Conservation (phyloP, 2,113 vertebrate genomes). For the Ailuropoda melanoleuca region DNA sequence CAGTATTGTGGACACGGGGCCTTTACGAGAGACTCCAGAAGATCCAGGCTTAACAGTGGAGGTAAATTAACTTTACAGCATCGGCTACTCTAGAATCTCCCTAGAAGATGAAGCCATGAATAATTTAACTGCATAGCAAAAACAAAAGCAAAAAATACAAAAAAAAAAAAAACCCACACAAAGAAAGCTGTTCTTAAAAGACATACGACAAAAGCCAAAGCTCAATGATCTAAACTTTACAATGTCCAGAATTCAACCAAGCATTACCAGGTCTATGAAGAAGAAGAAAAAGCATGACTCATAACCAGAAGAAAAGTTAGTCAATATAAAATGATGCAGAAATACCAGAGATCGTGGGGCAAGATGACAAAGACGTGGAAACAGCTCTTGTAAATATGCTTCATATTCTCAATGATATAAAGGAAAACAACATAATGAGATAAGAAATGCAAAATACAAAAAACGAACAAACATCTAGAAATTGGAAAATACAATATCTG, state of each 20-base stretch:
- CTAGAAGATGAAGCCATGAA: neutral
- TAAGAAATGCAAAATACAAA: neutral
- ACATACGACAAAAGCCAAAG: neutral
- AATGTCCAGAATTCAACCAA: neutral
- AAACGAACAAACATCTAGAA: neutral
- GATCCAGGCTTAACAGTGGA: neutral
- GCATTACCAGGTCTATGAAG: neutral
- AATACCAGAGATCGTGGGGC: neutral
- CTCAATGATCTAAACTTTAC: neutral
- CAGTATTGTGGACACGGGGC: neutral
- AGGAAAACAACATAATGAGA: neutral
- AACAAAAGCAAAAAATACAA: neutral
- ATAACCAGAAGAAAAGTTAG: neutral
- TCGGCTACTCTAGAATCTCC: neutral
- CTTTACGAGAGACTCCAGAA: neutral
- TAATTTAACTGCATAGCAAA: neutral
- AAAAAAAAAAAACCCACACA: too few relatives aligned
- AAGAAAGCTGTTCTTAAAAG: neutral
- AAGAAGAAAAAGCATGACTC: neutral
- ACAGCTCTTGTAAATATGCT: neutral
- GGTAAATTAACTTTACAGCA: neutral
- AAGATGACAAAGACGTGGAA: neutral
- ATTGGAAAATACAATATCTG: neutral
- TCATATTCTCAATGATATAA: neutral
- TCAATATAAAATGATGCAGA: neutral